Percentiles rank a stretch among this genome's conserved stretches.
Evolutionary conservation across 2,113 vertebrate genomes (phyloP).

Genomic region (Sclerurus mexicanus): DNA sequence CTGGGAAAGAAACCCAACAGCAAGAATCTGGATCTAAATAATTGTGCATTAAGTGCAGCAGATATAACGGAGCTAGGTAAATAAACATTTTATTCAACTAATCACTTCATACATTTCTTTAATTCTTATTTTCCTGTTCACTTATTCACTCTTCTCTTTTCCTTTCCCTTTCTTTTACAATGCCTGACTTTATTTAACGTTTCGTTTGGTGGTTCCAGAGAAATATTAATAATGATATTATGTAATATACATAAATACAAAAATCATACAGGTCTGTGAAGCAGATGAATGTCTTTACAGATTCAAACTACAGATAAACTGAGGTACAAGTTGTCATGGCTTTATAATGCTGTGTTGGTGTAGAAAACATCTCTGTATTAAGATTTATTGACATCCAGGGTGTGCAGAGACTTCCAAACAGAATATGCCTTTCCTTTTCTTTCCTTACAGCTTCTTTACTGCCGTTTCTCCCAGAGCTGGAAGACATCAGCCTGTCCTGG

Average conservation of each 20-base stretch:
- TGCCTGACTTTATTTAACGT: background rate
- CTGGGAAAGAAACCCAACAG: constrained; percentile 75
- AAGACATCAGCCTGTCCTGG: constrained; percentile 89
- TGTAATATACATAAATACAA: background rate
- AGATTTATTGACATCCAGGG: background rate
- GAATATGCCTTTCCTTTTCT: background rate
- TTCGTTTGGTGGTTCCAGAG: background rate
- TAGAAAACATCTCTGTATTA: background rate
- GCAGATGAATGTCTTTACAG: background rate
- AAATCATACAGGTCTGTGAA: background rate
- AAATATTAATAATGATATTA: background rate
- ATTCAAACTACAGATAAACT: background rate
- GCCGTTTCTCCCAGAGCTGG: constrained; percentile 77
- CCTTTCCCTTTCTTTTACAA: background rate
- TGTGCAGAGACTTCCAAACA: background rate
- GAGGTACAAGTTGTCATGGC: background rate
- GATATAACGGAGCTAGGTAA: constrained; percentile 81
- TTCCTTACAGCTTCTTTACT: constrained; percentile 52
- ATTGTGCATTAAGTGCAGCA: constrained; percentile 75
- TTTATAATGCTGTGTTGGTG: background rate
- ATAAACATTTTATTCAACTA: background rate
- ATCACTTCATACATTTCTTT: background rate
- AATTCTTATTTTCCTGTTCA: background rate
- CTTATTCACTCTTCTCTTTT: background rate
- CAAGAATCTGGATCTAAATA: constrained; percentile 76